Evolutionary conservation across 2,888 invertebrate species (phyloP).

Genomic region (Tyria jacobaeae): DNA sequence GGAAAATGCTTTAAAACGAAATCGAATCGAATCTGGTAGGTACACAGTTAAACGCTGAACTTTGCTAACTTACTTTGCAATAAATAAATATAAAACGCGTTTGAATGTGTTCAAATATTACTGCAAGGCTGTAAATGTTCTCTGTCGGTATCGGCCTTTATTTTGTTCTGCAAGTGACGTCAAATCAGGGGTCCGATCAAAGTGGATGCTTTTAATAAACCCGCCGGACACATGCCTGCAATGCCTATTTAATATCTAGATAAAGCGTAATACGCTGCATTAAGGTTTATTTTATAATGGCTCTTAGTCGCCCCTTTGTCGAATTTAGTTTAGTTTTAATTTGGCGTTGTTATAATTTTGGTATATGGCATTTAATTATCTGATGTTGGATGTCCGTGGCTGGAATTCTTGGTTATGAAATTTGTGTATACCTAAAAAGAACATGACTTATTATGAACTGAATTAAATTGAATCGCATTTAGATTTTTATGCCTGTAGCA

Average conservation of each 20-base stretch:
- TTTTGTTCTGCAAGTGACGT: constrained; percentile 82
- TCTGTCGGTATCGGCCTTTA: constrained; percentile 70
- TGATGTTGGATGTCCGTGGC: constrained; percentile 15
- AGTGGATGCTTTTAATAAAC: constrained; percentile 83
- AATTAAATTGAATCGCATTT: too few relatives aligned
- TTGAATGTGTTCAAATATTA: constrained; percentile 71
- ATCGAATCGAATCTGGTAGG: too few relatives aligned
- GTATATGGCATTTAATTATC: constrained; percentile 27
- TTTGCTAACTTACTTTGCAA: too few relatives aligned
- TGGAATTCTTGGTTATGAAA: constrained; percentile 30
- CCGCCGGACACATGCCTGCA: constrained; percentile 57
- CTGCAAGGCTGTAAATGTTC: constrained; percentile 73
- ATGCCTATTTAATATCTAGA: constrained; percentile 41
- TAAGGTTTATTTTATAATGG: constrained; percentile 31
- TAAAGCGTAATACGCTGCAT: constrained; percentile 5
- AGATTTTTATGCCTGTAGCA: too few relatives aligned
- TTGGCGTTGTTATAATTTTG: constrained; percentile 29
- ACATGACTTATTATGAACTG: neutral
- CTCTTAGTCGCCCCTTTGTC: constrained; percentile 5
- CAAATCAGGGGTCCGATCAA: constrained; percentile 76
- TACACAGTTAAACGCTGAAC: neutral
- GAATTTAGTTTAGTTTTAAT: constrained; percentile 36
- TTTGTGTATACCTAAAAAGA: constrained; percentile 10
- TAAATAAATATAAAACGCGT: constrained; percentile 56
- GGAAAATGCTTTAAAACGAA: too few relatives aligned